Evolutionary conservation across 2,113 vertebrate species (phyloP).

Genomic region (Rhineura floridana): DNA sequence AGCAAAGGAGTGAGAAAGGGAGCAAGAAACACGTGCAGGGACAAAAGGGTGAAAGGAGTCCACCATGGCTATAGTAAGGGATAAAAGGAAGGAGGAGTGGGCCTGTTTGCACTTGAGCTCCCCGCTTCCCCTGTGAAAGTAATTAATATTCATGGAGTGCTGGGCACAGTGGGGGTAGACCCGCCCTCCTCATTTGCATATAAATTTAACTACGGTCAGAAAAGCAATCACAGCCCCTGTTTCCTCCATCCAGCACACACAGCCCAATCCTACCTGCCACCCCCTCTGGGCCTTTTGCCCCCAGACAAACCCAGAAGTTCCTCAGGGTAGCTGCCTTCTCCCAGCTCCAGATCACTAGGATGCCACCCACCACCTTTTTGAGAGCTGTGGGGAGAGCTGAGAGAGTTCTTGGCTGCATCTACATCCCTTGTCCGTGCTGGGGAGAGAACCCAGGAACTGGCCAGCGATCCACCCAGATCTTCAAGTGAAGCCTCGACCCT

Average conservation of each 20-base stretch:
- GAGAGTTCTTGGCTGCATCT: too few species aligned
- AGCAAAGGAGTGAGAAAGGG: too few species aligned
- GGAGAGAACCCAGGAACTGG: background rate
- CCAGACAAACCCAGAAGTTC: background rate
- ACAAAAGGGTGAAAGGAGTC: background rate
- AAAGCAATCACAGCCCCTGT: background rate
- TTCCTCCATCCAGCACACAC: background rate
- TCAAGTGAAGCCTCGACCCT: background rate
- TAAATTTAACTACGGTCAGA: conserved; percentile 18
- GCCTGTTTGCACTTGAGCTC: background rate
- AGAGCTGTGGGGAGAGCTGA: too few species aligned
- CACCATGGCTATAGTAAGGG: background rate
- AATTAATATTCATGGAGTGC: conserved; percentile 26
- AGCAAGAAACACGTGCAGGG: background rate
- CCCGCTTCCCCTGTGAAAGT: background rate
- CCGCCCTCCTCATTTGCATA: conserved; percentile 31
- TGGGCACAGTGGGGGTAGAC: conserved; percentile 10
- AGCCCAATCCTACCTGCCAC: too few species aligned
- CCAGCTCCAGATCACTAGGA: background rate
- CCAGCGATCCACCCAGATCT: background rate
- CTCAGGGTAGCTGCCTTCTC: background rate
- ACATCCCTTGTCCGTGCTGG: background rate
- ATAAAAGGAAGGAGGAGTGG: background rate
- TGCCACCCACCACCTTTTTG: too few species aligned
- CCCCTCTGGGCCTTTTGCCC: background rate